Evolutionary conservation across 2,113 vertebrate species (phyloP).

Genomic region (Lampris incognitus): DNA sequence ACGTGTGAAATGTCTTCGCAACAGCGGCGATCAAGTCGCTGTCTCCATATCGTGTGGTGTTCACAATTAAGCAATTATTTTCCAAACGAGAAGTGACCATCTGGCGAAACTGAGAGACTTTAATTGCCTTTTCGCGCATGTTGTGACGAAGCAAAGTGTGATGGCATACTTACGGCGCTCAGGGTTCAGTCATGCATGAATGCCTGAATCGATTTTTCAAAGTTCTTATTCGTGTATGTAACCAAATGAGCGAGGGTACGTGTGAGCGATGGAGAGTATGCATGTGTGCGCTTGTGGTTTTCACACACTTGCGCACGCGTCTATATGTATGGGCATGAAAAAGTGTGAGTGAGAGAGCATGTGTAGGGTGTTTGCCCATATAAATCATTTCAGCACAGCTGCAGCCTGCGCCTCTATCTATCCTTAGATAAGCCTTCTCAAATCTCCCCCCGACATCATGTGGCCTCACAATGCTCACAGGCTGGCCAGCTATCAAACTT

Average conservation of each 20-base stretch:
- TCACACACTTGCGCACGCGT: constrained; percentile 49
- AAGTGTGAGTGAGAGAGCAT: constrained; percentile 32
- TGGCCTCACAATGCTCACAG: constrained; percentile 61
- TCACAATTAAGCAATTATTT: too few relatives aligned
- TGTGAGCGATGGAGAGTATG: not conserved
- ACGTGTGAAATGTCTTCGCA: too few relatives aligned
- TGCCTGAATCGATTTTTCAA: constrained; percentile 68
- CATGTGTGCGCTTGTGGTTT: constrained; percentile 42
- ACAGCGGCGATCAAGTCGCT: too few relatives aligned
- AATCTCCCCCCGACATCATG: constrained; percentile 82
- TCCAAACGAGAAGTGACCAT: constrained; percentile 22
- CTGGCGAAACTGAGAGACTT: constrained; percentile 13
- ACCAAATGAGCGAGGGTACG: constrained; percentile 46
- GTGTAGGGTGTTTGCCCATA: constrained; percentile 65
- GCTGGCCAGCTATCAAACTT: constrained; percentile 70
- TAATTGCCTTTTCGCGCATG: not conserved
- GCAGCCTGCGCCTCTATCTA: constrained; percentile 71
- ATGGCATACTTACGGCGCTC: constrained; percentile 34
- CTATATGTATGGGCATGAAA: constrained; percentile 46
- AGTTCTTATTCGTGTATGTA: constrained; percentile 48
- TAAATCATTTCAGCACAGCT: constrained; percentile 86
- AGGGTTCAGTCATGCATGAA: constrained; percentile 54
- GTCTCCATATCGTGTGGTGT: too few relatives aligned
- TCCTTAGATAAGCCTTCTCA: constrained; percentile 84
- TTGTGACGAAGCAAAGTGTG: constrained; percentile 44